Evolutionary conservation across 53 echinoderm and acorn worm genomes (phyloP), one percentile per base, ranked within the genome.

Genomic region (Paracentrotus lividus): DNA sequence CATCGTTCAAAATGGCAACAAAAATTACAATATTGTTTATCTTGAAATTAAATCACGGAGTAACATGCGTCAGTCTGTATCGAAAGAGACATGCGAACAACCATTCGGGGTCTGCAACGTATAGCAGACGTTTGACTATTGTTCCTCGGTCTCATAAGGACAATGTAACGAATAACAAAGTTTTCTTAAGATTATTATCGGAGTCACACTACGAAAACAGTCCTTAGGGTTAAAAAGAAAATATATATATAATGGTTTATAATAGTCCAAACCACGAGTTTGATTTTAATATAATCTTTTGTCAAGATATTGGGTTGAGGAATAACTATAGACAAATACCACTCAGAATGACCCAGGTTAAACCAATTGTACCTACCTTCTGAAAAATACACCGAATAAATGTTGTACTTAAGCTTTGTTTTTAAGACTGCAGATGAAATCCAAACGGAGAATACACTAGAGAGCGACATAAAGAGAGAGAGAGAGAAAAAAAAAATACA

Each of bases 101-200:
- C 7, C 64, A n/a, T n/a, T 64, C 64, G 40, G 32, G 10, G 72
- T 36, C 36, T 72, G 18, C 0, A 67, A 67, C 31, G 9, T 32
- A 9, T 38, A 20, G 72, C 20, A 72, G 72, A 72, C 72, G 38
- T 38, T 20, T 18, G 8, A 20, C 36, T 26, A 72, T 85, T 85
- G 85, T 85, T 85, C 85, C 47, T 31, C 26, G 13, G 8, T 85
- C 51, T 85, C 12, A 12, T 85, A 5, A 24, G 51, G 47, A 85
- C 85, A 85, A 49, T 85, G 85, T 85, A 85, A 85, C 85, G 14
- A 85, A 51, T 49, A 13, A 27, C 16, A 2, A n/a, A 51, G 85
- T 85, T 85, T 85, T 85, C 85, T 51, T 85, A 85, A 85, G 85
- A 85, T 85, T 85, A 51, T 85, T 85, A 85, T 85, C 85, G 49